Evolutionary conservation across 1,140 invertebrate genomes (phyloP).

Genomic region (Nomia melanderi): DNA sequence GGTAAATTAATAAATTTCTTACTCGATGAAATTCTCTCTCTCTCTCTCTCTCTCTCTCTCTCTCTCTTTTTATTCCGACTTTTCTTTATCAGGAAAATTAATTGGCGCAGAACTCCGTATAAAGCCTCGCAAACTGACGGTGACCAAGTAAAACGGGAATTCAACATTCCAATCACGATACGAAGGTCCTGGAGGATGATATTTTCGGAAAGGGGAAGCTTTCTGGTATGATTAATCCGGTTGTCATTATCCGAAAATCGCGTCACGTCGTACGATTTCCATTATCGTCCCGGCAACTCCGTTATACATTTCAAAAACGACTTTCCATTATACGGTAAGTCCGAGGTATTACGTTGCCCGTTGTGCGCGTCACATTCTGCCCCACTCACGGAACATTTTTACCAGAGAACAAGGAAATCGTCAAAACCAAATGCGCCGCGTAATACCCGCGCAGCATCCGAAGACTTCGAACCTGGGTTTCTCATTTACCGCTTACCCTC

Average conservation of each 20-base stretch:
- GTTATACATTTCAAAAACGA: slow-evolving; percentile 17
- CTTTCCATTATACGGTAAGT: slow-evolving; percentile 22
- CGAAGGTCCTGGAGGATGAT: not conserved
- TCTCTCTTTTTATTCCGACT: too few species aligned
- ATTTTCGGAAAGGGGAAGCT: not conserved
- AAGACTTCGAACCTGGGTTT: slow-evolving; percentile 9
- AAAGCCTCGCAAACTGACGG: too few species aligned
- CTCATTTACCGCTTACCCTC: slow-evolving; percentile 14
- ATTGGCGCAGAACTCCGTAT: too few species aligned
- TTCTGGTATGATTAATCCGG: not conserved
- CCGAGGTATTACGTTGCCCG: not conserved
- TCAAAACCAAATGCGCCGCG: slow-evolving; percentile 28
- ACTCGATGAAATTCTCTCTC: too few species aligned
- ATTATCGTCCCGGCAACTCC: slow-evolving; percentile 2
- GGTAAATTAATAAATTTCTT: too few species aligned
- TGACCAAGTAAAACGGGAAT: too few species aligned
- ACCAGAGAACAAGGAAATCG: slow-evolving; percentile 3
- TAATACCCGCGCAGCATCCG: slow-evolving; percentile 4
- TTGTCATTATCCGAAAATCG: slow-evolving; percentile 1
- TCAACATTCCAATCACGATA: too few species aligned
- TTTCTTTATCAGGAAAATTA: too few species aligned
- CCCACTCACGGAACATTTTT: not conserved
- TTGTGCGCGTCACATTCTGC: not conserved
- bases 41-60: too few species aligned
- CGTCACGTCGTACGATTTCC: not conserved